phyloP scores from a whole-genome alignment of 35 echinoderm and acorn worm species.

The Heliocidaris erythrogramma region DNA sequence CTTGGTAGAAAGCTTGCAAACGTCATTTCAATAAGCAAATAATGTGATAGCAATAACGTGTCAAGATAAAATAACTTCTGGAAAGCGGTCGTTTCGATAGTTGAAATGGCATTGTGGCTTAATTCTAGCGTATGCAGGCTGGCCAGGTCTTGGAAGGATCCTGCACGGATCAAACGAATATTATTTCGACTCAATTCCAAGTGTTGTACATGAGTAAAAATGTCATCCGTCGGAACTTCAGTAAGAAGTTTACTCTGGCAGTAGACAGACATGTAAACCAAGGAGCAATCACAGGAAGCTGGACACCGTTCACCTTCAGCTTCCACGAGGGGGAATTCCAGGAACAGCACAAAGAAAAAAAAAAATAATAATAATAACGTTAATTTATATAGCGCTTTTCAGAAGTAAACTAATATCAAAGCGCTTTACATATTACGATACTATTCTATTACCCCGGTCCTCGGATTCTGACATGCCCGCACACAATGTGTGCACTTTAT shows the following conservation, averaged over 20 bases:
- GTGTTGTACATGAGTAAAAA: background rate
- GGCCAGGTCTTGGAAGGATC: background rate
- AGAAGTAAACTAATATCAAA: too few species aligned
- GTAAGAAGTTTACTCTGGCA: background rate
- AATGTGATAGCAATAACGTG: background rate
- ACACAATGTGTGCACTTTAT: too few species aligned
- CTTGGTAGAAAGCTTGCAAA: background rate
- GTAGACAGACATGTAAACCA: background rate
- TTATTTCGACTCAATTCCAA: background rate
- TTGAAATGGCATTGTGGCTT: background rate
- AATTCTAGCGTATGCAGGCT: background rate
- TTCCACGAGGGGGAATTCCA: background rate
- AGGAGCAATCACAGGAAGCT: background rate
- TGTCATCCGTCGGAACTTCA: background rate
- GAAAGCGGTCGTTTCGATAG: background rate
- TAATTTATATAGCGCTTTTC: too few species aligned
- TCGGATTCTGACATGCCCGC: too few species aligned
- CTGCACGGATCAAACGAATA: background rate
- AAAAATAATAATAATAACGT: too few species aligned
- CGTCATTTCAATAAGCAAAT: background rate
- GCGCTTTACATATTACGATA: too few species aligned
- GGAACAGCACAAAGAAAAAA: background rate
- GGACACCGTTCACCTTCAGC: background rate
- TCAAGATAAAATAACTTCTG: background rate
- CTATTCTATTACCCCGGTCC: too few species aligned